Evolutionary conservation across 2,888 invertebrate species (phyloP), one percentile per base, ranked within the genome.

Genomic region (Drosophila rubida): DNA sequence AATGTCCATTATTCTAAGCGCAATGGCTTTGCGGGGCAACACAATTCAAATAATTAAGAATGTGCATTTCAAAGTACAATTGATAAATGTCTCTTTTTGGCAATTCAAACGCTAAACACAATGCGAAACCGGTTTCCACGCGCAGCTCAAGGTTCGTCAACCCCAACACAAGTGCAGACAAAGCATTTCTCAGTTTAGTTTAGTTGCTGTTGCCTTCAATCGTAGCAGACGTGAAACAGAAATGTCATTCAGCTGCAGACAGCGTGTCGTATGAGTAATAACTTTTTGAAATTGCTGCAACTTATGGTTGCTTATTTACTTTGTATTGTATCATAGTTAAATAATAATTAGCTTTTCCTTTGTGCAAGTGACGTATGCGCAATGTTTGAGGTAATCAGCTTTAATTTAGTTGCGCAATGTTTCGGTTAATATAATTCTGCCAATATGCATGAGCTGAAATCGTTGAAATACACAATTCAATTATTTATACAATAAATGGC

Each of bases 161-260:
- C 57, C 57, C n/a, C 50, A 13, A 9, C 25, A 39, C 13, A 32
- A 32, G 11, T 27, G 50, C 50, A 57, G 22, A 57, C 57, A 57
- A 57, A 57, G 57, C 57, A 27, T 11, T 14, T 49, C 13, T 49
- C 51, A 78, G 57, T 49, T 41, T 13, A 19, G 25, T 27, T 51
- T 4, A 39, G 9, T 35, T 9, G n/a, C 23, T 46, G 27, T 41
- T 48, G 57, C 9, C 27, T 39, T 7, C 13, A 22, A 14, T n/a
- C n/a, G n/a, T n/a, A 19, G 19, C 19, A 19, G 19, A 19, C 39
- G 11, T 16, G 25, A 1, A 51, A 8, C 25, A 51, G 14, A 16
- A 44, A 35, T 9, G 39, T 27, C 13, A 39, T 25, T 41, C 4
- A 35, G 13, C 14, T 4, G 13, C 13, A 14, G 19, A 51, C 14